Base-by-base conservation (phyloP, 53 echinoderm and acorn worm species). In the Zoroaster sp. region DNA sequence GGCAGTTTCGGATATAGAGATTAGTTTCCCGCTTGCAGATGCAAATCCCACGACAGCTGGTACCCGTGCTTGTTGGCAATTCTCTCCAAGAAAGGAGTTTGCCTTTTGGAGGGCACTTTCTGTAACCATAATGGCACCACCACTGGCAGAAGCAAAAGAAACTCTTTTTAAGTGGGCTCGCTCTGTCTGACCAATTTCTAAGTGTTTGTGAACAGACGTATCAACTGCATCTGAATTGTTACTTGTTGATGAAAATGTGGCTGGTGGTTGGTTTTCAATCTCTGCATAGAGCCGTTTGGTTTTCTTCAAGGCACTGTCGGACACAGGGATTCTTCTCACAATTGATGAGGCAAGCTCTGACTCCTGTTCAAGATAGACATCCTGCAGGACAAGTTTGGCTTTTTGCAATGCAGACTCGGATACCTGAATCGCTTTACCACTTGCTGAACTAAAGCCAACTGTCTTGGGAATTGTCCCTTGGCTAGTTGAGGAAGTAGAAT, bases 11-110 rank as follows among this genome's bases (percentile, higher is more conserved):
- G 93, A 90, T 31, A 93, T 35, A 7, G 42, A 14, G 54, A 94
- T 87, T 2, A 73, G 28, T 73, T 90, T 92, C n/a, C 94, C 94
- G 76, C 90, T 94, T 9, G 94, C 92, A 82, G 90, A 93, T 35
- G 86, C 73, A 80, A 90, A 94, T 43, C 92, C 92, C 12, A 41
- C 75, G 2, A 52, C 42, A 39, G 55, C 20, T 54, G 87, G 74
- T 21, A 78, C 37, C 23, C 37, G 76, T 3, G 31, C 76, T 6
- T 13, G 3, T 28, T 43, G 75, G 33, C 5, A 14, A 15, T 66
- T 66, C 12, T 21, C 63, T 23, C 21, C 21, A 4, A 4, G n/a
- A n/a, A 66, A 4, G 7, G 5, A 31, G 9, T 66, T 66, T 66
- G 66, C n/a, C n/a, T n/a, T 37, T 39, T 80, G 66, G 14, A 21